phyloP scores from a whole-genome alignment of 2,888 invertebrate genomes.

The Brachyopa scutellaris region DNA sequence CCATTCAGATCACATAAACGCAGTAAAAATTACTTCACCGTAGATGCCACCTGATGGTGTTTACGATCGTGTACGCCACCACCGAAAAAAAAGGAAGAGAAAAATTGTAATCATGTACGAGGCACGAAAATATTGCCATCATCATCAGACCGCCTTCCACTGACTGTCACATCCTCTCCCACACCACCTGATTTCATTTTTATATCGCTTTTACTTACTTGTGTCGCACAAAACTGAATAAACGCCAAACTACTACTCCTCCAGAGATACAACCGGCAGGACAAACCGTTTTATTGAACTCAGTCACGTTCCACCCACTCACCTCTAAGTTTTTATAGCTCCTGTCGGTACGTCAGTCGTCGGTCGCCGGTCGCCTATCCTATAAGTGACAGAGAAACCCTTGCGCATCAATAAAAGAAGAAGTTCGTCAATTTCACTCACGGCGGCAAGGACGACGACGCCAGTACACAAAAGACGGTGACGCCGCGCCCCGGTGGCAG shows the following conservation, averaged over 20 bases:
- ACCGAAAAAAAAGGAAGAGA: conserved; percentile 6
- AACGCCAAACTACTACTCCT: conserved; percentile 66
- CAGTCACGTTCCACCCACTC: conserved; percentile 59
- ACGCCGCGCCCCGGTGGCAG: conserved; percentile 30
- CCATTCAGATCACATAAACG: conserved; percentile 67
- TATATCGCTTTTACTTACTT: conserved; percentile 63
- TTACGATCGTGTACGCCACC: conserved; percentile 62
- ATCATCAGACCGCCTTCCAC: conserved; percentile 39
- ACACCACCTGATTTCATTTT: conserved; percentile 8
- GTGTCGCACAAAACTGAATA: conserved; percentile 63
- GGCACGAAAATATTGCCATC: conserved; percentile 46
- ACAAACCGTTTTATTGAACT: conserved; percentile 61
- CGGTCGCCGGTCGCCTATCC: no score
- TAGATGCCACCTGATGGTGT: conserved; percentile 70
- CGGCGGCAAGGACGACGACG: background rate
- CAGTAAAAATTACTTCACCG: conserved; percentile 65
- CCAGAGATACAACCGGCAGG: conserved; percentile 21
- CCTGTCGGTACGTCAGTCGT: conserved; percentile 42
- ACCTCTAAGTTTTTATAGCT: conserved; percentile 57
- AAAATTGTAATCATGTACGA: conserved; percentile 43
- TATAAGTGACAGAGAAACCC: background rate
- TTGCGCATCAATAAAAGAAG: conserved; percentile 40
- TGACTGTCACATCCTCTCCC: background rate
- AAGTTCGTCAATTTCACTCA: conserved; percentile 46
- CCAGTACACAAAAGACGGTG: no score